phyloP scores from a whole-genome alignment of 2,888 invertebrate species.

The Caenorhabditis zanzibari region DNA sequence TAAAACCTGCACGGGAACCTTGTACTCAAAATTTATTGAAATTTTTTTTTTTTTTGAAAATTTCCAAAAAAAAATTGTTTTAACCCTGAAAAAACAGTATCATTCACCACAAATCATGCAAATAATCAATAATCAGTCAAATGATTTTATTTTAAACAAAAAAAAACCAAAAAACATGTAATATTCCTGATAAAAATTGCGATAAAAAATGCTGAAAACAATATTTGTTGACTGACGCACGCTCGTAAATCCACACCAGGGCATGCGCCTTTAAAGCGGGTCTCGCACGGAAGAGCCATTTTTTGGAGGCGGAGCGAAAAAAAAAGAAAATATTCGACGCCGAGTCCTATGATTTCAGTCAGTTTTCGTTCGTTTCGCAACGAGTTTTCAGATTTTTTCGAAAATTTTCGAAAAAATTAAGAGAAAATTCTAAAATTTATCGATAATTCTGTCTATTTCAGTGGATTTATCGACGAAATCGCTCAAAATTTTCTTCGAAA shows the following conservation, averaged over 20 bases:
- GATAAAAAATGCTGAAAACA: too few relatives aligned
- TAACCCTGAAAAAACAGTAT: neutral
- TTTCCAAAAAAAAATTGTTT: too few relatives aligned
- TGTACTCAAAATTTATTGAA: too few relatives aligned
- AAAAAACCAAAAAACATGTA: slow-evolving; percentile 10
- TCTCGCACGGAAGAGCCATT: slow-evolving; percentile 55
- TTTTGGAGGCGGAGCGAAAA: slow-evolving; percentile 37
- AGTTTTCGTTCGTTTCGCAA: slow-evolving; percentile 22
- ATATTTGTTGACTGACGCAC: neutral
- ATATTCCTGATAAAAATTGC: slow-evolving; percentile 24
- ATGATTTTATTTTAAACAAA: slow-evolving; percentile 6
- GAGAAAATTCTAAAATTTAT: neutral
- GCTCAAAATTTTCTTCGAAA: too few relatives aligned
- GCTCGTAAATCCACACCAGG: slow-evolving; percentile 24
- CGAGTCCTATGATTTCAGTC: slow-evolving; percentile 62
- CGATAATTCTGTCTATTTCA: neutral
- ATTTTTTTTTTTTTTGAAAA: too few relatives aligned
- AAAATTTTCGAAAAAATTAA: slow-evolving; percentile 1
- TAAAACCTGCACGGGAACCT: neutral
- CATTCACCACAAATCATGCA: neutral
- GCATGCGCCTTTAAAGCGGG: slow-evolving; percentile 61
- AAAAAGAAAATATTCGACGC: slow-evolving; percentile 30
- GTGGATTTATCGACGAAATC: neutral
- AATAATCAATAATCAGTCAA: slow-evolving; percentile 22
- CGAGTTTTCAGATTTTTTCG: slow-evolving; percentile 14